These are phyloP conservation scores for Acrocephalus arundinaceus DNA, from an alignment of 2,113 vertebrate genomes.

Conservation along the genomic window DNA sequence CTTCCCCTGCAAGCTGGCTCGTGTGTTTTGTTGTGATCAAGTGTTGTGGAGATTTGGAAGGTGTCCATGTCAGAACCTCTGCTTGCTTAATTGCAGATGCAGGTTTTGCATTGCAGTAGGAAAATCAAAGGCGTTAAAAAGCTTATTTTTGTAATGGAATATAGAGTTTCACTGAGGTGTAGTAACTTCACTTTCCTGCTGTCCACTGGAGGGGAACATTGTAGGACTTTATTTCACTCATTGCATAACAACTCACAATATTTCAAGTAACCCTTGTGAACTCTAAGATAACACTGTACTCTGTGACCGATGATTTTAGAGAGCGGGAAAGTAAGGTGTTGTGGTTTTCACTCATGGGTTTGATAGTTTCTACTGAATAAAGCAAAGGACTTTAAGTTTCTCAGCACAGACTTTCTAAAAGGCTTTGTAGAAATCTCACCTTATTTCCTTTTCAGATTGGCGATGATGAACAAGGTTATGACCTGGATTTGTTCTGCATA, in stretches of 20 bases:
- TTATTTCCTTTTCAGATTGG: slow-evolving; percentile 85
- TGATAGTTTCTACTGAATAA: background rate
- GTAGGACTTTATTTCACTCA: background rate
- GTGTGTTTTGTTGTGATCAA: background rate
- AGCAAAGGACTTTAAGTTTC: background rate
- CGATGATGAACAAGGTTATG: slow-evolving; percentile 94
- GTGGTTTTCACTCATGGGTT: background rate
- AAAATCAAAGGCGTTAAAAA: background rate
- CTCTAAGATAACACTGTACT: background rate
- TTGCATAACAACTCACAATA: background rate
- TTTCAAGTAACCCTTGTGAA: background rate
- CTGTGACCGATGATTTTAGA: background rate
- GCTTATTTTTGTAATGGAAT: background rate
- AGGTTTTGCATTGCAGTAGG: background rate
- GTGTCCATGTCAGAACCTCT: background rate
- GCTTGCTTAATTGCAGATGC: background rate
- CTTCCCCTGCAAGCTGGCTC: background rate
- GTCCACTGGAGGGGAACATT: fast-evolving
- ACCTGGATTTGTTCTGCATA: slow-evolving; percentile 97
- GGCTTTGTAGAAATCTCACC: background rate
- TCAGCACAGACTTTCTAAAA: background rate
- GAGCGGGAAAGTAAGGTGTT: background rate
- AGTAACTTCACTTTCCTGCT: background rate
- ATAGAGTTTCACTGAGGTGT: background rate
- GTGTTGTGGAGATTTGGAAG: background rate